Percentiles rank a stretch among this genome's conserved stretches.
phyloP scores from a whole-genome alignment of 2,888 invertebrate species.

The Deilephila porcellus region DNA sequence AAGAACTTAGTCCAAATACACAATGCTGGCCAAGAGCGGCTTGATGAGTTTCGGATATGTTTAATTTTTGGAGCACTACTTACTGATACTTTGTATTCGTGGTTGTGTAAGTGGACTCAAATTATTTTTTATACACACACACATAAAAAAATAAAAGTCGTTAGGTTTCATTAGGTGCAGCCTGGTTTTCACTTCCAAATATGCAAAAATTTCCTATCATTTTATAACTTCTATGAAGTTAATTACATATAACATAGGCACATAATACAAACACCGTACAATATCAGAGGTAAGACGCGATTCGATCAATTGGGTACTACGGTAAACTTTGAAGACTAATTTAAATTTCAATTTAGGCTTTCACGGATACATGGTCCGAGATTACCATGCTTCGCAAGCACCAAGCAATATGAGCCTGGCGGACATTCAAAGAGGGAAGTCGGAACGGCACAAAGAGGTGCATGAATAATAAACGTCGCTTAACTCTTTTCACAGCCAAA shows the following conservation, averaged over 20 bases:
- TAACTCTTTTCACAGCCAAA: constrained; percentile 29
- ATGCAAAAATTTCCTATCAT: too few species aligned
- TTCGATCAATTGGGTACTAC: background rate
- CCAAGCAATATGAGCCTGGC: constrained; percentile 5
- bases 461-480: constrained; percentile 30
- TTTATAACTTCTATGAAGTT: background rate
- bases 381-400: constrained; percentile 6
- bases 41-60: too few species aligned
- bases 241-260: background rate
- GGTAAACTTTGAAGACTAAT: constrained; percentile 6
- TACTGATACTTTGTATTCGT: too few species aligned
- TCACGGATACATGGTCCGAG: constrained; percentile 2
- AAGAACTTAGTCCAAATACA: too few species aligned
- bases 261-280: too few species aligned
- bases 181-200: too few species aligned
- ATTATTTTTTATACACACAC: too few species aligned
- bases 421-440: constrained; percentile 21
- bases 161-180: too few species aligned
- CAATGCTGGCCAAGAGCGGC: too few species aligned
- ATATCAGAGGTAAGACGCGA: background rate
- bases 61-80: too few species aligned
- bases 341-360: constrained; percentile 24
- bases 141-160: too few species aligned
- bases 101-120: too few species aligned
- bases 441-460: constrained; percentile 20